These are phyloP conservation scores for Oeneis ivallda DNA, from an alignment of 2,888 invertebrate genomes.

Conservation along the genomic window DNA sequence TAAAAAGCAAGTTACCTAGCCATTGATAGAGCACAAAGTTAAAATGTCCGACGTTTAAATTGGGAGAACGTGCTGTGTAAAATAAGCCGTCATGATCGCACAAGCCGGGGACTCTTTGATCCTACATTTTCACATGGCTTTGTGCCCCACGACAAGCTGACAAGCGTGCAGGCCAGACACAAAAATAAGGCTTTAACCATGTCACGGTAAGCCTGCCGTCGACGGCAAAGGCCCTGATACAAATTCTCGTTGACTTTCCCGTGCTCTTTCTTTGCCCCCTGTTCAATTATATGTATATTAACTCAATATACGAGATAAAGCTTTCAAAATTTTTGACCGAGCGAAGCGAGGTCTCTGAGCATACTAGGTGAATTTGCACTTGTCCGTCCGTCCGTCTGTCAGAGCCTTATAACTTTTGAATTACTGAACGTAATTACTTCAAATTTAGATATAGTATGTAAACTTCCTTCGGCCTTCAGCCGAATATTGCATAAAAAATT, in stretches of 20 bases:
- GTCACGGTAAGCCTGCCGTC: slow-evolving; percentile 80
- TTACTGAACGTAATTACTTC: too few relatives aligned
- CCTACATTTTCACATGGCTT: slow-evolving; percentile 80
- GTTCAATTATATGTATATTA: slow-evolving; percentile 30
- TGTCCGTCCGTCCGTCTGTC: too few relatives aligned
- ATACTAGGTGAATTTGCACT: too few relatives aligned
- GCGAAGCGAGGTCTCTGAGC: too few relatives aligned
- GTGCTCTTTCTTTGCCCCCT: slow-evolving; percentile 45
- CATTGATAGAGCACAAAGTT: slow-evolving; percentile 6
- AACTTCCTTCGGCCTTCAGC: too few relatives aligned
- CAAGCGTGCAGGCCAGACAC: slow-evolving; percentile 78
- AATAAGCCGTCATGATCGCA: slow-evolving; percentile 34
- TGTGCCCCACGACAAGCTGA: slow-evolving; percentile 75
- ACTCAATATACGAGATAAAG: neutral
- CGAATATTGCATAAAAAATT: too few relatives aligned
- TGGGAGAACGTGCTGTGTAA: slow-evolving; percentile 18
- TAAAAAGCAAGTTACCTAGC: neutral
- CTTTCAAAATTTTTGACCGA: too few relatives aligned
- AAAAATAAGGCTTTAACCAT: slow-evolving; percentile 81
- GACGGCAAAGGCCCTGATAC: slow-evolving; percentile 79
- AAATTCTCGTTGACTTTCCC: slow-evolving; percentile 76
- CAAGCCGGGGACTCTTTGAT: slow-evolving; percentile 72
- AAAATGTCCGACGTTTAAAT: slow-evolving; percentile 23
- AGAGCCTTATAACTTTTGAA: too few relatives aligned
- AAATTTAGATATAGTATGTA: too few relatives aligned